Evolutionary conservation across 2,797 vertebrate genomes (phyloP).

Genomic region (Gymnopithys bicolor): DNA sequence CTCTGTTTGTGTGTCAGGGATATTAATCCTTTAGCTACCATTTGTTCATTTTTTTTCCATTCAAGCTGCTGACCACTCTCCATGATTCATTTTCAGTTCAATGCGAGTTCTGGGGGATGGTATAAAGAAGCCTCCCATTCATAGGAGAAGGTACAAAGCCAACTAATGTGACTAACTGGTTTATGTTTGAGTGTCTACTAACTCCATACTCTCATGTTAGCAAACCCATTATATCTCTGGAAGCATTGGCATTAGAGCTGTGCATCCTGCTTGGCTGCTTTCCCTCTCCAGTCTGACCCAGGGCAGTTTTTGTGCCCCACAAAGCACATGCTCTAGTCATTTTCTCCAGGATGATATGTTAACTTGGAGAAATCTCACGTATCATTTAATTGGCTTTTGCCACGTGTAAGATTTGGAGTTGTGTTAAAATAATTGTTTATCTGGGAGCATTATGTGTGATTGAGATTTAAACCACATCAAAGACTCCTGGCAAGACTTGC

Average conservation of each 20-base stretch:
- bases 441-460: neutral
- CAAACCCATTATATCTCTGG: neutral
- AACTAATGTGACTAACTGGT: conserved; percentile 68
- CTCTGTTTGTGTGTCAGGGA: conserved; percentile 1
- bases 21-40: conserved; percentile 13
- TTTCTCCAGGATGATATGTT: neutral
- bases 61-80: conserved; percentile 76
- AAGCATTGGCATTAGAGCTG: neutral
- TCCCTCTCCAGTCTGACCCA: neutral
- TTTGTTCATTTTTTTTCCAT: conserved; percentile 59
- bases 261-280: neutral
- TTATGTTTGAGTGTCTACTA: conserved; percentile 73
- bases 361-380: neutral
- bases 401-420: neutral
- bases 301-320: neutral
- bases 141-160: conserved; percentile 93
- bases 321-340: neutral
- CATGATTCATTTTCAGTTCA: conserved; percentile 90
- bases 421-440: neutral
- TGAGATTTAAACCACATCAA: neutral
- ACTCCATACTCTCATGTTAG: conserved; percentile 38
- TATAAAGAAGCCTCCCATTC: conserved; percentile 88
- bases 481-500: neutral
- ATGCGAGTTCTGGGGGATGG: conserved; percentile 84
- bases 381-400: neutral